These are phyloP conservation scores for Amblyopsis rosae DNA, from an alignment of 2,113 vertebrate genomes.

Conservation along the genomic window DNA sequence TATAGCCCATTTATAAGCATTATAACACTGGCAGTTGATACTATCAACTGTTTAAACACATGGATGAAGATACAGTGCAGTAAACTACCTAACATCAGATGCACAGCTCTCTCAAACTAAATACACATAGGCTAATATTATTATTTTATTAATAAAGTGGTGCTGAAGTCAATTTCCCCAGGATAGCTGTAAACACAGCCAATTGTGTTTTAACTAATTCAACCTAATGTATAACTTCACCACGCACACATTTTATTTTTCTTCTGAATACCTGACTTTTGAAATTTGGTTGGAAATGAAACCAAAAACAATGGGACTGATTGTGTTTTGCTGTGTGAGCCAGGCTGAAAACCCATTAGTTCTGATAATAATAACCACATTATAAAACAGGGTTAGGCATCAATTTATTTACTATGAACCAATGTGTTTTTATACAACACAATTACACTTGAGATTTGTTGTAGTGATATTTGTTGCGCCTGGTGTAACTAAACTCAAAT, in stretches of 20 bases:
- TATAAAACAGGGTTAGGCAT: too few species aligned
- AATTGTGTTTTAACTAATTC: not conserved
- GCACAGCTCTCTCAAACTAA: not conserved
- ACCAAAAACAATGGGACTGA: too few species aligned
- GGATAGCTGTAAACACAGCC: not conserved
- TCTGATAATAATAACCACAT: not conserved
- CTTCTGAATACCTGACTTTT: too few species aligned
- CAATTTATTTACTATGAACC: too few species aligned
- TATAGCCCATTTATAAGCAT: too few species aligned
- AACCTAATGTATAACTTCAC: not conserved
- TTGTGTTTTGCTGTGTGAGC: not conserved
- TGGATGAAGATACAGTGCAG: not conserved
- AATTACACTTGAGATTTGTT: too few species aligned
- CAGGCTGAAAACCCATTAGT: not conserved
- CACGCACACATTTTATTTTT: not conserved
- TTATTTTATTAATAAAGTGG: not conserved
- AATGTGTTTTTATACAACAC: too few species aligned
- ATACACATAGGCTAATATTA: not conserved
- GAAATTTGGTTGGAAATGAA: too few species aligned
- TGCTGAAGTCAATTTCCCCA: not conserved
- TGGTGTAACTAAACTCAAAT: too few species aligned
- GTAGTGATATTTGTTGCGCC: too few species aligned
- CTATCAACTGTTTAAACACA: not conserved
- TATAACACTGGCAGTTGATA: too few species aligned
- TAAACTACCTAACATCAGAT: constrained; percentile 5